Evolutionary conservation across 2,888 invertebrate species (phyloP).

Genomic region (Euplagia quadripunctaria): DNA sequence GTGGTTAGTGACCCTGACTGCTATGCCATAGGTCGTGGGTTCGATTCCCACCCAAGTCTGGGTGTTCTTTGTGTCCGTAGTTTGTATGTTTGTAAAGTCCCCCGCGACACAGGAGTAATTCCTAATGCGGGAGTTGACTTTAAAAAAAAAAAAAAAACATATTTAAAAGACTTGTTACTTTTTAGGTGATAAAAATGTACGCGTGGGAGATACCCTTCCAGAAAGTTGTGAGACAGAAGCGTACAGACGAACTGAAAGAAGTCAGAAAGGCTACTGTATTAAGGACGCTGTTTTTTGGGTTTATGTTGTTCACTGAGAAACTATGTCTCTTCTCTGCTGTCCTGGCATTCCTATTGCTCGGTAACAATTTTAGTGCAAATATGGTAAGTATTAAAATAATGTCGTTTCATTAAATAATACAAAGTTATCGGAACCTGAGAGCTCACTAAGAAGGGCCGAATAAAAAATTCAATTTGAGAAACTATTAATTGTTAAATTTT

Average conservation of each 20-base stretch:
- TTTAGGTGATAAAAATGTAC: constrained; percentile 97
- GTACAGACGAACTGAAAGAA: constrained; percentile 87
- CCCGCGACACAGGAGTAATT: too few relatives aligned
- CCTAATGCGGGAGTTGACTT: too few relatives aligned
- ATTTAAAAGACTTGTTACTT: constrained; percentile 29
- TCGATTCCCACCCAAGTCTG: too few relatives aligned
- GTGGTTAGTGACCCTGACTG: too few relatives aligned
- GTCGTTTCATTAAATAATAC: too few relatives aligned
- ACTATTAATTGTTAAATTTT: too few relatives aligned
- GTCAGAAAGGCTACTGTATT: constrained; percentile 89
- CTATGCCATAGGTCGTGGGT: too few relatives aligned
- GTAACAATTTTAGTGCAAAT: constrained; percentile 90
- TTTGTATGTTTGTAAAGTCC: too few relatives aligned
- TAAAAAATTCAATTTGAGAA: too few relatives aligned
- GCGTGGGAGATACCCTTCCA: constrained; percentile 97
- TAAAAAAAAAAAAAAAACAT: too few relatives aligned
- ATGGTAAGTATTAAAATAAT: constrained; percentile 85
- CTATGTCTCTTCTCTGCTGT: constrained; percentile 92
- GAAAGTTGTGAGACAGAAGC: constrained; percentile 90
- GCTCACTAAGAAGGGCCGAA: too few relatives aligned
- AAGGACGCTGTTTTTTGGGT: constrained; percentile 90
- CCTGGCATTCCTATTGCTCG: constrained; percentile 89
- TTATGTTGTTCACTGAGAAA: constrained; percentile 93
- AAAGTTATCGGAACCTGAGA: not conserved
- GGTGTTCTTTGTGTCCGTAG: too few relatives aligned